A percentile compares a stretch with the other conserved stretches of the same genome.
phyloP scores from a whole-genome alignment of 2,113 vertebrate species.

The Thunnus thynnus region DNA sequence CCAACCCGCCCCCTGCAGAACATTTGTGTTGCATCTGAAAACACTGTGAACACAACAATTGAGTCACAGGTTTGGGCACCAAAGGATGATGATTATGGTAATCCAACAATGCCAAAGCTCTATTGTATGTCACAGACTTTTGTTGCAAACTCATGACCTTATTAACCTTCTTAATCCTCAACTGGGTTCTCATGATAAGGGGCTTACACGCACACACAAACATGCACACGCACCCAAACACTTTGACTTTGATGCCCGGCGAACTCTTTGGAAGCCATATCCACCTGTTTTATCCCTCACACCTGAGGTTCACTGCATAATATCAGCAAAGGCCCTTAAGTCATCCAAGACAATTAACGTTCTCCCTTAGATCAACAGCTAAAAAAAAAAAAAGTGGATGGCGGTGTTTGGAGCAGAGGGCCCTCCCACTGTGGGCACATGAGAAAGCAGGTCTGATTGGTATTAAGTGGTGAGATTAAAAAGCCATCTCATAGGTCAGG shows the following conservation, averaged over 20 bases:
- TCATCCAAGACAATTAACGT: constrained; percentile 75
- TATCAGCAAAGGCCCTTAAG: constrained; percentile 70
- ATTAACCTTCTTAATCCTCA: constrained; percentile 82
- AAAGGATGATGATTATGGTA: constrained; percentile 76
- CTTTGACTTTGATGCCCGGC: constrained; percentile 64
- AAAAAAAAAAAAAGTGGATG: constrained; percentile 36
- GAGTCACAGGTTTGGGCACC: constrained; percentile 69
- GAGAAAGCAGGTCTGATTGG: constrained; percentile 80
- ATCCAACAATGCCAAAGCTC: constrained; percentile 70
- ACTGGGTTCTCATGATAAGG: constrained; percentile 78
- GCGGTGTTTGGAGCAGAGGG: constrained; percentile 66
- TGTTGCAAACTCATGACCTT: constrained; percentile 79
- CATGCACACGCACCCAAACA: constrained; percentile 39
- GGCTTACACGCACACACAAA: constrained; percentile 67
- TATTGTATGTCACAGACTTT: constrained; percentile 71
- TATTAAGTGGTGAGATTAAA: constrained; percentile 84
- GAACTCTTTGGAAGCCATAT: constrained; percentile 62
- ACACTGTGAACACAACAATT: constrained; percentile 70
- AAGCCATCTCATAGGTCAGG: constrained; percentile 82
- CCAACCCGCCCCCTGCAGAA: constrained; percentile 45
- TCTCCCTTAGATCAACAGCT: constrained; percentile 71
- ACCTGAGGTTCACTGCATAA: constrained; percentile 70
- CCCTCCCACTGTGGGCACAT: constrained; percentile 63
- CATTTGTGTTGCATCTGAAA: constrained; percentile 57
- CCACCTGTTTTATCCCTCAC: constrained; percentile 68